Conservation (phyloP, 2,113 vertebrate species). For the Chlorodrepanis virens region DNA sequence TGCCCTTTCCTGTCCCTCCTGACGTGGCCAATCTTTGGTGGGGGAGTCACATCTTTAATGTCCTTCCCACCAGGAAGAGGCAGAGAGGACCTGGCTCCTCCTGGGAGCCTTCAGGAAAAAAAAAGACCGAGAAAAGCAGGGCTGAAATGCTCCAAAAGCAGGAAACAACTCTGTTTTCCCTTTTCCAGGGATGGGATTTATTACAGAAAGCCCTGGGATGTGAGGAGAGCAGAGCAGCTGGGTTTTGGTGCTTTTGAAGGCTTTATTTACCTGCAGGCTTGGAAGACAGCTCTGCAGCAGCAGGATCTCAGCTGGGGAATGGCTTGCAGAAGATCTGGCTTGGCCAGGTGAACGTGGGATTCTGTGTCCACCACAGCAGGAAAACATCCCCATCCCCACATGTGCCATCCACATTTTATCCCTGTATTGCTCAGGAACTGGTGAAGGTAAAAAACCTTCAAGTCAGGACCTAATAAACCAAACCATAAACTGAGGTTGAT, state of each 20-base stretch:
- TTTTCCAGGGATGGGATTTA: not conserved
- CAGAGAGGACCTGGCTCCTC: not conserved
- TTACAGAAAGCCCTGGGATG: not conserved
- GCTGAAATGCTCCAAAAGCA: not conserved
- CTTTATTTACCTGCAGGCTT: conserved; percentile 45
- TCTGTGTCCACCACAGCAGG: not conserved
- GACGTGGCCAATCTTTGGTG: rapidly evolving
- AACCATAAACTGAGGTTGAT: not conserved
- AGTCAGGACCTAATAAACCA: not conserved
- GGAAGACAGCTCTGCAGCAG: not conserved
- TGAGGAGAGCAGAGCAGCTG: not conserved
- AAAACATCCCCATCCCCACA: not conserved
- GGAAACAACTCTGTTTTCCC: not conserved
- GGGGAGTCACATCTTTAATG: not conserved
- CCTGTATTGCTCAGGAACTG: not conserved
- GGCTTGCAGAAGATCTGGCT: not conserved
- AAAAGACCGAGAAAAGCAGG: rapidly evolving
- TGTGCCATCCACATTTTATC: rapidly evolving
- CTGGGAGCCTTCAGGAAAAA: not conserved
- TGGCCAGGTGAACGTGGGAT: not conserved
- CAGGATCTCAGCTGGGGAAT: not conserved
- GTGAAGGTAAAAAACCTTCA: not conserved
- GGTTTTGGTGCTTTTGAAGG: not conserved
- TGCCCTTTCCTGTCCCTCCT: not conserved
- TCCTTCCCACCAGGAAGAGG: not conserved